A percentile compares a stretch with the other conserved stretches of the same genome.
Conservation (phyloP, 92 coral and sea anemone species). For the Galaxea fascicularis region DNA sequence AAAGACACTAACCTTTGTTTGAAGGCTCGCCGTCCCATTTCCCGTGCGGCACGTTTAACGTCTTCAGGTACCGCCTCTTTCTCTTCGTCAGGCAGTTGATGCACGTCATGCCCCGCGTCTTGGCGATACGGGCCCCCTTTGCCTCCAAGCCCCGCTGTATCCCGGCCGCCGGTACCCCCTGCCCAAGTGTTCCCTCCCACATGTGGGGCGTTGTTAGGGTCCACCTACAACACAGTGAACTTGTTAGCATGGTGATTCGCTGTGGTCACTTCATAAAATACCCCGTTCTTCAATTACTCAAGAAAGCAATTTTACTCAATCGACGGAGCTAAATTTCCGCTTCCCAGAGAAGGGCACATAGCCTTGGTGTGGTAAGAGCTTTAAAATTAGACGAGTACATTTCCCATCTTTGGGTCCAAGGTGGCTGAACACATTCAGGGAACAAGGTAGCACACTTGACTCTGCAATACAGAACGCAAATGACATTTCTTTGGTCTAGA, state of each 20-base stretch:
- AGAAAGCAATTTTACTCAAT: too few species aligned
- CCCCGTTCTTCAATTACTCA: too few species aligned
- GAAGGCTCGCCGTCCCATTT: constrained; percentile 92
- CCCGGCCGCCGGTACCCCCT: constrained; percentile 99
- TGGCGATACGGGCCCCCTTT: constrained; percentile 99
- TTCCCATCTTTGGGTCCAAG: too few species aligned
- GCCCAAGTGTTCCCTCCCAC: constrained; percentile 99
- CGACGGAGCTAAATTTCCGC: too few species aligned
- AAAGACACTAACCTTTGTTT: constrained; percentile 77
- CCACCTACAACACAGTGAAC: constrained; percentile 68
- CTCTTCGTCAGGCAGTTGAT: constrained; percentile 92
- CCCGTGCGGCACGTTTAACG: constrained; percentile 94
- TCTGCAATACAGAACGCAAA: too few species aligned
- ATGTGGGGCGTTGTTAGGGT: constrained; percentile 85
- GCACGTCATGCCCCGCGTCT: constrained; percentile 98
- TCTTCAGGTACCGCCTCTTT: constrained; percentile 96
- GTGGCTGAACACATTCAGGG: too few species aligned
- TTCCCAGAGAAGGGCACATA: too few species aligned
- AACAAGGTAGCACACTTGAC: too few species aligned
- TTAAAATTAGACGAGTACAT: too few species aligned
- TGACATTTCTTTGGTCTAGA: too few species aligned
- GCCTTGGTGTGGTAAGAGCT: too few species aligned
- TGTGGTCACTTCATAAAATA: too few species aligned
- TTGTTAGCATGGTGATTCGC: not conserved
- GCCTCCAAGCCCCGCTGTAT: constrained; percentile 99